A percentile compares a stretch with the other conserved stretches of the same genome.
Conservation (phyloP, 2,888 invertebrate species). For the Monopis laevigella region DNA sequence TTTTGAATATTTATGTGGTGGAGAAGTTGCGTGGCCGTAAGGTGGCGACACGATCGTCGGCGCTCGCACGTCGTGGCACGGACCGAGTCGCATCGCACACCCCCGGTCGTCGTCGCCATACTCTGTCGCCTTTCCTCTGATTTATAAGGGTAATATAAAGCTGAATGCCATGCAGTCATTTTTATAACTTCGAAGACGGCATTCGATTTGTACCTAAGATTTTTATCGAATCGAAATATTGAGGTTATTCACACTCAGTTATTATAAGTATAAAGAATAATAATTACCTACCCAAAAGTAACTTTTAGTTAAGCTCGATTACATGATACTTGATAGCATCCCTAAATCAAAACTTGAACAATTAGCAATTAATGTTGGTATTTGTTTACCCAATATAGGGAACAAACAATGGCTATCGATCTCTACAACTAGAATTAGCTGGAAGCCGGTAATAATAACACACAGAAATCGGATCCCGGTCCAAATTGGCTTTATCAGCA, state of each 20-base stretch:
- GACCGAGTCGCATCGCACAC: slow-evolving; percentile 18
- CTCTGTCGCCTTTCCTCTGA: slow-evolving; percentile 30
- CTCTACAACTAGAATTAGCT: slow-evolving; percentile 34
- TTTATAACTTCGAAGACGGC: slow-evolving; percentile 47
- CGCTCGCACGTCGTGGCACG: slow-evolving; percentile 27
- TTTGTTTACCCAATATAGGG: slow-evolving; percentile 32
- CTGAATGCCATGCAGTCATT: slow-evolving; percentile 58
- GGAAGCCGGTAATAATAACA: slow-evolving; percentile 39
- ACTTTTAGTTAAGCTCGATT: neutral
- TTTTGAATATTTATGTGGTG: slow-evolving; percentile 2
- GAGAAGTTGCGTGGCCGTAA: slow-evolving; percentile 5
- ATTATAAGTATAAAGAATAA: neutral
- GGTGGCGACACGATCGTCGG: slow-evolving; percentile 26
- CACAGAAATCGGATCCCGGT: slow-evolving; percentile 34
- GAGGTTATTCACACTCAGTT: neutral
- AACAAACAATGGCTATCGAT: slow-evolving; percentile 28
- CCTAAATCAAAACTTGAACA: slow-evolving; percentile 6
- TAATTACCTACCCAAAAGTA: neutral
- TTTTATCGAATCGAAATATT: slow-evolving; percentile 2
- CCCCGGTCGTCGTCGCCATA: slow-evolving; percentile 27
- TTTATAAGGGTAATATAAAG: slow-evolving; percentile 63
- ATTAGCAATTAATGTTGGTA: slow-evolving; percentile 3
- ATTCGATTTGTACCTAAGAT: slow-evolving; percentile 8
- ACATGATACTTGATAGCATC: slow-evolving; percentile 2
- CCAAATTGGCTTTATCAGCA: slow-evolving; percentile 41